Percentiles rank a stretch among this genome's conserved stretches.
Evolutionary conservation across 2,113 vertebrate species (phyloP).

Genomic region (Cygnus buccinator): DNA sequence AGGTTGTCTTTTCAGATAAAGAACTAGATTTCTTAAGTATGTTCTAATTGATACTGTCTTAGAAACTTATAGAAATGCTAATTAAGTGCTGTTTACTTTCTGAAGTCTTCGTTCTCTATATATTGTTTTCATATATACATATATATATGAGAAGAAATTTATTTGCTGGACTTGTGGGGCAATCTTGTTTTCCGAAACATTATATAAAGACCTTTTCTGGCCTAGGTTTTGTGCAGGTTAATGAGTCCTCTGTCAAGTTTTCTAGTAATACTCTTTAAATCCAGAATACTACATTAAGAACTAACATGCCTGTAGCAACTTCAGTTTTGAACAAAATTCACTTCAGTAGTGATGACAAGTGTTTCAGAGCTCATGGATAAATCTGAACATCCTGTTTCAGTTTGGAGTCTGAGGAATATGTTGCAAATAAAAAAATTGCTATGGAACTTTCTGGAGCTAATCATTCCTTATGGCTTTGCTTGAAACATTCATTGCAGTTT

Average conservation of each 20-base stretch:
- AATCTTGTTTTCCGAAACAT: background rate
- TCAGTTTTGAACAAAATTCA: background rate
- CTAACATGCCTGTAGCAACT: accelerated
- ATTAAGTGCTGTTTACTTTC: background rate
- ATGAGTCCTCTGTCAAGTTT: background rate
- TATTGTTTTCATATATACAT: too few relatives aligned
- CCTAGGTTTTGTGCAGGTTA: background rate
- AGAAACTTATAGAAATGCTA: background rate
- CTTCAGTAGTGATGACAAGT: background rate
- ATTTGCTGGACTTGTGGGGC: background rate
- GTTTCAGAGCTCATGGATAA: background rate
- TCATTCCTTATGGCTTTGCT: background rate
- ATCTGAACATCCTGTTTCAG: background rate
- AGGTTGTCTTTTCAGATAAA: background rate
- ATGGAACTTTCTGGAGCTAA: background rate
- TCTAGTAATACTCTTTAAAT: background rate
- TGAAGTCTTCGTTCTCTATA: background rate
- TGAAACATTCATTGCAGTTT: background rate
- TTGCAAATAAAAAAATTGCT: background rate
- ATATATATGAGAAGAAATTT: background rate
- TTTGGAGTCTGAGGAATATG: background rate
- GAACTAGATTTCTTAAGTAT: background rate
- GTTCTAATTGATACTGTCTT: background rate
- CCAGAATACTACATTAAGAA: background rate
- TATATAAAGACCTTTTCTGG: background rate